Evolutionary conservation across 2,888 invertebrate species (phyloP), one percentile per base, ranked within the genome.

Genomic region (Torymus texanus): DNA sequence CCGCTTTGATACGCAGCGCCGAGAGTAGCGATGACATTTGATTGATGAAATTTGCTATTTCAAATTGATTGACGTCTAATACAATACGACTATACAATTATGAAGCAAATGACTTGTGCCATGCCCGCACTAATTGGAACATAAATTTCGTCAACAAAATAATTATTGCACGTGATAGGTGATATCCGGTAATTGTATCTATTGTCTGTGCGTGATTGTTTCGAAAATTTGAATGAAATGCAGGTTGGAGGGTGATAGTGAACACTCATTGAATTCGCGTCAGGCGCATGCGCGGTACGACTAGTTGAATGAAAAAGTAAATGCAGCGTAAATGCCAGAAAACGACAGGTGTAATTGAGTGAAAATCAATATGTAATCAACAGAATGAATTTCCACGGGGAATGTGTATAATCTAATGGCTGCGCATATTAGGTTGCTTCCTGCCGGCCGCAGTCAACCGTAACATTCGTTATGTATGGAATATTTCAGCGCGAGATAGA

Each of bases 301-400:
- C 72, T 56, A 56, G 56, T 75, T 41, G 51, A 76, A 67, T 79
- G 67, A 79, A 75, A 79, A 79, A 79, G 66, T 72, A 53, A 76
- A 76, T 66, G 55, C 50, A 65, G 18, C 51, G 72, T 80, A 72
- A 80, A 72, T 14, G 53, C 62, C 29, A 68, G 63, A 59, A 68
- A 80, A 53, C 51, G 76, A 73, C 76, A 56, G 58, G 16, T 70
- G 76, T 77, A 77, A 77, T 80, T 77, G 67, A 73, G 56, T 59
- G 70, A 55, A 55, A 63, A 63, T 76, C 80, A 68, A 79, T 79
- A 62, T 16, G 76, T 63, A 73, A 77, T 80, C 58, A 67, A 62
- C 73, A 65, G 74, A 80, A 74, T 62, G 56, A 29, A 80, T 80
- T 63, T 41, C 16, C 51, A 58, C 29, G 24, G 50, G 4, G 16